Evolutionary conservation across 2,113 vertebrate genomes (phyloP), one percentile per base, ranked within the genome.

Genomic region (Drymodes brunneopygia): DNA sequence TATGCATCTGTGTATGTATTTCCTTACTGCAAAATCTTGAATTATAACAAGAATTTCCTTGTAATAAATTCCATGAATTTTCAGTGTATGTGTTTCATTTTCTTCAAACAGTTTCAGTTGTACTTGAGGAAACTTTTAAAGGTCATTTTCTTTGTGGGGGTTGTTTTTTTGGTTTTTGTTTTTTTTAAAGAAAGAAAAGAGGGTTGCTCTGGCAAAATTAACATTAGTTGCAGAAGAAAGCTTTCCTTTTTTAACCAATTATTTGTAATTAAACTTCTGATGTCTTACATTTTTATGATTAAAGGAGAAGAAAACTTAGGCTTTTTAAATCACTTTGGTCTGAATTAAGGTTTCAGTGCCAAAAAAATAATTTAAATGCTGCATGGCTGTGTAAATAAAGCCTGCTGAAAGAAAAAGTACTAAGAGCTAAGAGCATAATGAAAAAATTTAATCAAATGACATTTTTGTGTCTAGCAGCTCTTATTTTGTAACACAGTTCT

Each of bases 381-480:
- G 12, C 47, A 14, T 94, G n/a, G 18, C 44, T 94, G 35, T 65
- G 40, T 90, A 81, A 96, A 92, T 94, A 93, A 91, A 69, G 50
- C 90, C 89, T 90, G 48, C 42, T 87, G 85, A 85, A 93, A 95
- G 72, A 89, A 84, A 36, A 95, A 94, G 73, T 96, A 79, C 72
- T 90, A 69, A 86, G 60, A 73, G 92, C 72, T 90, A 69, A 86
- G 60, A 73, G 92, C 92, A 71, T 80, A 69, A 97, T 96, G 87
- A 97, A 95, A 90, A 95, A 90, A 74, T 48, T 78, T 93, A 93
- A 97, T 96, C 83, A 93, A 93, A 91, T 70, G 84, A 60, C 73
- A 60, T 95, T 97, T 97, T 97, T 95, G 70, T 96, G 82, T 95
- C 53, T 91, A 94, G 92, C 92, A 92, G 73, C 88, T 89, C 89